Conservation (phyloP, 2,113 vertebrate genomes). For the Opisthocomus hoazin region DNA sequence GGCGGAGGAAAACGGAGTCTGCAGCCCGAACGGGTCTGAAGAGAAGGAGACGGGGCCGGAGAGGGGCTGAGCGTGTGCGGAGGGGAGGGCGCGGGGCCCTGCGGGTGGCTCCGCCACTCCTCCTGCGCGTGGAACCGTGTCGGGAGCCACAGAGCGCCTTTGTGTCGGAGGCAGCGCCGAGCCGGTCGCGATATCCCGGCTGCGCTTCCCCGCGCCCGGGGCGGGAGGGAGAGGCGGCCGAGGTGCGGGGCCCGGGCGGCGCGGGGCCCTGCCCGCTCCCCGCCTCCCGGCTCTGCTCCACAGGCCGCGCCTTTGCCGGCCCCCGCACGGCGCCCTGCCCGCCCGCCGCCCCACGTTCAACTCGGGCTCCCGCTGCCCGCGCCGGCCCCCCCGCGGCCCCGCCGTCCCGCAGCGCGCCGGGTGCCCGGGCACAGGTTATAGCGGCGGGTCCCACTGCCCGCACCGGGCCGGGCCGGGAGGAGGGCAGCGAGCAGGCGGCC, state of each 20-base stretch:
- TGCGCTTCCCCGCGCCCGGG: too few species aligned
- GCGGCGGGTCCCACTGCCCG: too few species aligned
- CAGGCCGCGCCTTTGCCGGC: constrained; percentile 75
- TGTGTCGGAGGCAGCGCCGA: constrained; percentile 3
- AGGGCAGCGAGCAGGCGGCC: background rate
- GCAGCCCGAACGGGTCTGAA: background rate
- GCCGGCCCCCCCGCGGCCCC: constrained; percentile 1
- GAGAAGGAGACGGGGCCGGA: background rate
- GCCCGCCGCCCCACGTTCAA: constrained; percentile 77
- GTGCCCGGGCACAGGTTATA: too few species aligned
- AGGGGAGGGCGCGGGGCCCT: background rate
- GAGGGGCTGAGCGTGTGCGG: background rate
- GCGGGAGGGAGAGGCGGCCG: background rate
- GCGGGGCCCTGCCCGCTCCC: constrained; percentile 69
- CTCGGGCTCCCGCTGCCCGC: constrained; percentile 75
- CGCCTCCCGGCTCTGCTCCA: constrained; percentile 78
- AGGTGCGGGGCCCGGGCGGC: constrained; percentile 44
- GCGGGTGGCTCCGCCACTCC: background rate
- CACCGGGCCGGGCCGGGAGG: background rate
- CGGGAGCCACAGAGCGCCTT: background rate
- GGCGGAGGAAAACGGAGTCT: background rate
- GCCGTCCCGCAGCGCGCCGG: constrained; percentile 58
- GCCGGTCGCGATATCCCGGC: constrained; percentile 11
- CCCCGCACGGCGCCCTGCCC: constrained; percentile 78
- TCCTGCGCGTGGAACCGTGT: constrained; percentile 11